Evolutionary conservation across 2,113 vertebrate genomes (phyloP), one percentile per base, ranked within the genome.

Genomic region (Chinchilla lanigera): DNA sequence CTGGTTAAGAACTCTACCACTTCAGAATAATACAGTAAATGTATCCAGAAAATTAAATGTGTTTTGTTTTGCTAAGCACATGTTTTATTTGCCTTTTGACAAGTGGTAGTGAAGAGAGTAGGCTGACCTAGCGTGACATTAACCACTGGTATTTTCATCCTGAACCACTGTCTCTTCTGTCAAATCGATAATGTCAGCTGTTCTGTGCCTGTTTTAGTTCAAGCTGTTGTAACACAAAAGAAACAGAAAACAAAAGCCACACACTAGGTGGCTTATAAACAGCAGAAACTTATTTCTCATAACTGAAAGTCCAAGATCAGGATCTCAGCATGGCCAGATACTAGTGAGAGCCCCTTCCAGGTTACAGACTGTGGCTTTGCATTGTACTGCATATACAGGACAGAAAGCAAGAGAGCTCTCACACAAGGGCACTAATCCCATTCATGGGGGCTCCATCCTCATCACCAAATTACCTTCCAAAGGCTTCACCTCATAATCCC

Each of bases 1-100:
- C 19, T 65, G 89, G 22, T 33, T 75, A 60, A 44, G n/a, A 89
- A 52, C 58, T 30, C 50, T 86, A n/a, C 14, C 3, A 19, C 44
- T 35, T 1, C 10, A 60, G 54, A 78, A 65, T 30, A 73, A 89
- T 38, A 16, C 38, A 69, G 58, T 73, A 30, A n/a, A 44, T 52
- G 5, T 52, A 75, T 26, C 56, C 41, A 52, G 60, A 65, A 75
- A 92, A 81, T 75, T 80, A 81, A 84, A 20, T 86, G 16, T 41
- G 50, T 71, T 86, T 89, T 86, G 19, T 93, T 75, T 90, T 58
- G 35, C 22, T 69, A 84, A 86, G 54, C n/a, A 86, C 8, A 22
- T 33, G 13, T 63, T 87, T 80, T 65, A 35, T 44, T 95, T 93
- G n/a, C 28, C 8, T 91, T 86, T 91, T 81, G 77, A 89, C 22